These are phyloP conservation scores for Drosophila imparisetae DNA, from an alignment of 2,888 invertebrate genomes.

Conservation along the genomic window DNA sequence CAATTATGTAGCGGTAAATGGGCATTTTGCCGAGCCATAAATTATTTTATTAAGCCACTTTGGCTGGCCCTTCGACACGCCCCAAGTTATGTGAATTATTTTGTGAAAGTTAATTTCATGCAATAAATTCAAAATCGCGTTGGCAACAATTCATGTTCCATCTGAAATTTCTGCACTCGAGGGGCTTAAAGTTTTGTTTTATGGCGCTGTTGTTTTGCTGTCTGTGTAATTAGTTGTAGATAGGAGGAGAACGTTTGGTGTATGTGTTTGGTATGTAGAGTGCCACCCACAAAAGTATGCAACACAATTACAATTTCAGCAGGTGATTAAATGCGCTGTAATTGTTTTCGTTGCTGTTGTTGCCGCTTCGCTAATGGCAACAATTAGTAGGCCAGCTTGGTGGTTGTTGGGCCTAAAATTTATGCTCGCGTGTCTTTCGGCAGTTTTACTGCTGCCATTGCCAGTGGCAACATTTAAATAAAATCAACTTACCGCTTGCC, in stretches of 20 bases:
- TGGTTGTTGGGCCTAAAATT: constrained; percentile 52
- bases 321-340: constrained; percentile 83
- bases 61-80: constrained; percentile 66
- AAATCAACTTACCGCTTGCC: constrained; percentile 57
- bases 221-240: constrained; percentile 54
- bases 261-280: constrained; percentile 4
- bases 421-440: constrained; percentile 71
- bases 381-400: constrained; percentile 72
- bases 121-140: constrained; percentile 79
- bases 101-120: constrained; percentile 79
- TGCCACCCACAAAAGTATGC: constrained; percentile 66
- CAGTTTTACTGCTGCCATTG: constrained; percentile 53
- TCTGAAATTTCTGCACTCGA: constrained; percentile 19
- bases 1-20: constrained; percentile 51
- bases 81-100: constrained; percentile 77
- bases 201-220: constrained; percentile 32
- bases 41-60: constrained; percentile 81
- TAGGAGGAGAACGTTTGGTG: constrained; percentile 11
- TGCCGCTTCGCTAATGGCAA: constrained; percentile 68
- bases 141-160: constrained; percentile 55
- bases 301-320: constrained; percentile 83
- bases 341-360: constrained; percentile 79
- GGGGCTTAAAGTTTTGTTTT: constrained; percentile 39
- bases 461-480: constrained; percentile 74
- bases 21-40: constrained; percentile 71